Conservation (phyloP, 2,888 invertebrate species). For the Drosophila formosana region DNA sequence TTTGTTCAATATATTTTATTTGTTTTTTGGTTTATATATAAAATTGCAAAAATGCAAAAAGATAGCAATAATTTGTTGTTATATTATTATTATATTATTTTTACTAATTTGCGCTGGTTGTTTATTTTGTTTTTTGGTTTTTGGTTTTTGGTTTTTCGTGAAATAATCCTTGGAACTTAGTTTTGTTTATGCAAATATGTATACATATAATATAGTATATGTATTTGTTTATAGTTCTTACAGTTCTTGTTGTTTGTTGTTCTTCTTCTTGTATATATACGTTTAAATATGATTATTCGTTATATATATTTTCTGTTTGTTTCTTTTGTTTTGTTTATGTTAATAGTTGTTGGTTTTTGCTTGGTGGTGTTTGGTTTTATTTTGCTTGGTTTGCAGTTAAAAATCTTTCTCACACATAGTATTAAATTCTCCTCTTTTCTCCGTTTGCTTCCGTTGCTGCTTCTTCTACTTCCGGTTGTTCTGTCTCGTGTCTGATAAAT, state of each 20-base stretch:
- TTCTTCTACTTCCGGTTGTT: conserved; percentile 27
- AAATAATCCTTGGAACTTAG: conserved; percentile 83
- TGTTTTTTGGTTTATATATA: conserved; percentile 76
- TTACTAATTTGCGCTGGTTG: conserved; percentile 75
- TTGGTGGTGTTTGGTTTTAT: conserved; percentile 82
- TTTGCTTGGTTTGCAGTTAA: conserved; percentile 65
- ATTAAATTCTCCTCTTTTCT: conserved; percentile 63
- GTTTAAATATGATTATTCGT: conserved; percentile 82
- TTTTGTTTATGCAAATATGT: conserved; percentile 64
- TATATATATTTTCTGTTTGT: conserved; percentile 46
- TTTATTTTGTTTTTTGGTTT: conserved; percentile 57
- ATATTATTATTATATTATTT: conserved; percentile 60
- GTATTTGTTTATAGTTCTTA: conserved; percentile 50
- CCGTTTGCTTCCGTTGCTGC: conserved; percentile 27
- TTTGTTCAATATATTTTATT: conserved; percentile 36
- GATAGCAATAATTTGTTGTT: conserved; percentile 82
- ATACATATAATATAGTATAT: conserved; percentile 67
- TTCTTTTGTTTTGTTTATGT: conserved; percentile 56
- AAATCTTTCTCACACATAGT: conserved; percentile 62
- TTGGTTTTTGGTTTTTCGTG: conserved; percentile 54
- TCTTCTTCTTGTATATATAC: conserved; percentile 67
- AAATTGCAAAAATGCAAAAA: conserved; percentile 86
- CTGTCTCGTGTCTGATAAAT: conserved; percentile 57
- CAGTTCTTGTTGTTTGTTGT: conserved; percentile 4
- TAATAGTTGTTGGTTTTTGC: conserved; percentile 84